Percentiles rank a stretch among this genome's conserved stretches.
phyloP scores from a whole-genome alignment of 2,113 vertebrate species.

The Lepidothrix coronata region DNA sequence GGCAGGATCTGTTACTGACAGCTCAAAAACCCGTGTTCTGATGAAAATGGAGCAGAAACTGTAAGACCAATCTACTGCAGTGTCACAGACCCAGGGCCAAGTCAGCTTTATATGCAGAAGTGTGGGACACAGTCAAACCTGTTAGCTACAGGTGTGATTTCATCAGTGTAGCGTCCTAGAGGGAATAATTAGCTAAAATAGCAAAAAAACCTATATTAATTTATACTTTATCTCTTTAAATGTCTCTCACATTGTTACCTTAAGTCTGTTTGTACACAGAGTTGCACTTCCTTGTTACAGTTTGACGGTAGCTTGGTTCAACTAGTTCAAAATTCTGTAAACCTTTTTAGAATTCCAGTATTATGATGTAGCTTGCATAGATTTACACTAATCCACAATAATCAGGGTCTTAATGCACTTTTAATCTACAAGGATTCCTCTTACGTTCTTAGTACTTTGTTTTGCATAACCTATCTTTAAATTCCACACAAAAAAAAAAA shows the following conservation, averaged over 20 bases:
- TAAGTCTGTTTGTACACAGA: neutral
- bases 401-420: neutral
- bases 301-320: neutral
- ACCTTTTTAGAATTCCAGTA: neutral
- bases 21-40: neutral
- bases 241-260: neutral
- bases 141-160: neutral
- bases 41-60: neutral
- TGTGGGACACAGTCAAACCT: neutral
- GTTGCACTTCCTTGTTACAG: neutral
- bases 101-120: neutral
- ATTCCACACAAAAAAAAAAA: neutral
- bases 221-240: neutral
- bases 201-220: neutral
- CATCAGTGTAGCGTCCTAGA: neutral
- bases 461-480: neutral
- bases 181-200: neutral
- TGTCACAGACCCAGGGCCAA: neutral
- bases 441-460: neutral
- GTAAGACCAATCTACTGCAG: neutral
- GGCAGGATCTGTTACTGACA: neutral
- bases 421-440: neutral
- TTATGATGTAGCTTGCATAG: neutral
- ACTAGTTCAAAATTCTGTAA: neutral
- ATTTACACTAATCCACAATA: neutral